Evolutionary conservation across 2,888 invertebrate species (phyloP).

Genomic region (Catocala nupta): DNA sequence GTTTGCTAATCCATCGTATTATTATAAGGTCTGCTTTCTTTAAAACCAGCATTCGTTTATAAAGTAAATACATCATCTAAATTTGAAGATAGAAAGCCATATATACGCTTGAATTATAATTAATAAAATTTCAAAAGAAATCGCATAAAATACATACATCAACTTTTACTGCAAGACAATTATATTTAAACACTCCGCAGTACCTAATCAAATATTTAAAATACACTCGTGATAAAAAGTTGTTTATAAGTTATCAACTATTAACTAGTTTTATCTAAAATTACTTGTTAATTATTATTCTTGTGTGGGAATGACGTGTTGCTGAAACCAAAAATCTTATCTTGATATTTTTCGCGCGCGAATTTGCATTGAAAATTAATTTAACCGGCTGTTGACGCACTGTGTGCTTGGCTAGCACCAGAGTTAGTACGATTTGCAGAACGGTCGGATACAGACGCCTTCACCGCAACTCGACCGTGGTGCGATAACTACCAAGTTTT

Average conservation of each 20-base stretch:
- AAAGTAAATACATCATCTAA: no score
- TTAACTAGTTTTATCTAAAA: slow-evolving; percentile 14
- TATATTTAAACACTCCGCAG: not conserved
- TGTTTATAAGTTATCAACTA: not conserved
- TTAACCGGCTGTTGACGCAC: slow-evolving; percentile 39
- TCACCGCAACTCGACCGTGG: slow-evolving; percentile 46
- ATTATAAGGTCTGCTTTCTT: not conserved
- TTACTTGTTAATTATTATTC: slow-evolving; percentile 22
- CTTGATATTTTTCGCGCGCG: slow-evolving; percentile 24
- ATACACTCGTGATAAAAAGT: not conserved
- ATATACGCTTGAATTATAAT: slow-evolving; percentile 2
- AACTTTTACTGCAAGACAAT: slow-evolving; percentile 4
- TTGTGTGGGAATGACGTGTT: slow-evolving; percentile 20
- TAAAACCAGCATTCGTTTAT: no score
- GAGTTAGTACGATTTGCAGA: slow-evolving; percentile 66
- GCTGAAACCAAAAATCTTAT: slow-evolving; percentile 17
- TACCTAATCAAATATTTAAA: slow-evolving; percentile 1
- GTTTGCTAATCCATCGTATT: not conserved
- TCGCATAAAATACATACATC: slow-evolving; percentile 3
- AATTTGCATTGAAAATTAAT: slow-evolving; percentile 37
- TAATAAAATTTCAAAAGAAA: slow-evolving; percentile 6
- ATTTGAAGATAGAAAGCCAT: slow-evolving; percentile 26
- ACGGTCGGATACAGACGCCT: slow-evolving; percentile 66
- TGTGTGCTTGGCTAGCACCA: slow-evolving; percentile 35
- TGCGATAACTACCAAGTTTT: slow-evolving; percentile 48